A percentile compares a stretch with the other conserved stretches of the same genome.
These are phyloP conservation scores for Gyrodactylus salaris DNA, from an alignment of 1,140 invertebrate species.

Conservation along the genomic window DNA sequence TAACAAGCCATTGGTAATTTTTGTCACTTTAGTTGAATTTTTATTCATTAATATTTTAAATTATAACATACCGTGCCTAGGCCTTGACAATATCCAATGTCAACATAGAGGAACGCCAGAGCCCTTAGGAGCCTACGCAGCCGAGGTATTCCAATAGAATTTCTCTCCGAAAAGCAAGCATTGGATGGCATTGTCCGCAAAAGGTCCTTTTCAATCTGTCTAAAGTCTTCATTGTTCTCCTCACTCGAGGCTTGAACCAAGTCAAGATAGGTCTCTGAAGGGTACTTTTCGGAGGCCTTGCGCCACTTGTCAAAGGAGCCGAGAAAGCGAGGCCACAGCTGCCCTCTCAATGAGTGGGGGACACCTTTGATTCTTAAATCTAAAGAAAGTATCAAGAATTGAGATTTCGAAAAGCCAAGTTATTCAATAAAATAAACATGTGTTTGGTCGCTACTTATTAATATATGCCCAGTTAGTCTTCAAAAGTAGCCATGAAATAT, in stretches of 20 bases:
- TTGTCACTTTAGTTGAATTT: too few relatives aligned
- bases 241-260: background rate
- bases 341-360: background rate
- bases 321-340: background rate
- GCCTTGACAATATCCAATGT: constrained; percentile 89
- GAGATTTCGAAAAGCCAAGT: background rate
- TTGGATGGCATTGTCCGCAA: constrained; percentile 77
- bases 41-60: too few relatives aligned
- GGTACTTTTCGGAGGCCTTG: background rate
- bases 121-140: constrained; percentile 55
- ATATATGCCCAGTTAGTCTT: too few relatives aligned
- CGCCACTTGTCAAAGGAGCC: background rate
- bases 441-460: too few relatives aligned
- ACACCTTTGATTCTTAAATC: background rate
- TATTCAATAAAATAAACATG: too few relatives aligned
- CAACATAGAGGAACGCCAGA: constrained; percentile 81
- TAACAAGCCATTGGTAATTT: too few relatives aligned
- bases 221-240: background rate
- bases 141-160: constrained; percentile 46
- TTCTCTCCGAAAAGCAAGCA: constrained; percentile 66
- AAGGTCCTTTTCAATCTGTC: constrained; percentile 31
- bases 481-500: too few relatives aligned
- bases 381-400: too few relatives aligned
- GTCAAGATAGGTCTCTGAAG: background rate
- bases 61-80: constrained; percentile 33